Percentiles rank a stretch among this genome's conserved stretches.
phyloP scores from a whole-genome alignment of 1,140 invertebrate species.

The Glomeris maerens region DNA sequence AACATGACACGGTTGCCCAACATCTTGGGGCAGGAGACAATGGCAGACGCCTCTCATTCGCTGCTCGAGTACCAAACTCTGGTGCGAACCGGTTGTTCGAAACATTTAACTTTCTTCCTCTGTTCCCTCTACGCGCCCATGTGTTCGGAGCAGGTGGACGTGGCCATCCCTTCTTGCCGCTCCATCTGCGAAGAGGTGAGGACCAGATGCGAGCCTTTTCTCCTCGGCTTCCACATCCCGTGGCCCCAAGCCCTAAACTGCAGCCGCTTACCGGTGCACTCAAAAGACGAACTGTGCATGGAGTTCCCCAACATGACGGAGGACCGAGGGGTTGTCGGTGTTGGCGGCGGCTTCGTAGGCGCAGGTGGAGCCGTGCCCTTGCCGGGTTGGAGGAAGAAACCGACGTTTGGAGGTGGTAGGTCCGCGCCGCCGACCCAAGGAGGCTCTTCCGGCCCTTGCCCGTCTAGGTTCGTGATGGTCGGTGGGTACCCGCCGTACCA shows the following conservation, averaged over 20 bases:
- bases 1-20: conserved; percentile 81
- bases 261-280: conserved; percentile 16
- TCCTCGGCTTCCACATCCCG: conserved; percentile 30
- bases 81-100: conserved; percentile 34
- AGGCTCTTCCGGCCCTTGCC: background rate
- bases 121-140: conserved; percentile 38
- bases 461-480: conserved; percentile 1
- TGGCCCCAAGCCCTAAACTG: conserved; percentile 35
- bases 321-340: background rate
- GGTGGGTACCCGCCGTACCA: background rate
- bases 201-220: conserved; percentile 28
- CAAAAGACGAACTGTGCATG: conserved; percentile 9
- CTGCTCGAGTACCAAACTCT: conserved; percentile 38
- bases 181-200: conserved; percentile 15
- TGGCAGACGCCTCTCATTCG: conserved; percentile 53
- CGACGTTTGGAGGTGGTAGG: background rate
- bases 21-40: conserved; percentile 57
- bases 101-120: conserved; percentile 34
- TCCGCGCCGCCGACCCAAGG: background rate
- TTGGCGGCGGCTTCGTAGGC: background rate
- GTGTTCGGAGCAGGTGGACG: conserved; percentile 24
- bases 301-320: conserved; percentile 10
- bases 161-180: conserved; percentile 20
- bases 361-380: background rate
- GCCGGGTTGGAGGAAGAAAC: background rate